Conservation (phyloP, 1,140 invertebrate species). For the Myzus persicae region DNA sequence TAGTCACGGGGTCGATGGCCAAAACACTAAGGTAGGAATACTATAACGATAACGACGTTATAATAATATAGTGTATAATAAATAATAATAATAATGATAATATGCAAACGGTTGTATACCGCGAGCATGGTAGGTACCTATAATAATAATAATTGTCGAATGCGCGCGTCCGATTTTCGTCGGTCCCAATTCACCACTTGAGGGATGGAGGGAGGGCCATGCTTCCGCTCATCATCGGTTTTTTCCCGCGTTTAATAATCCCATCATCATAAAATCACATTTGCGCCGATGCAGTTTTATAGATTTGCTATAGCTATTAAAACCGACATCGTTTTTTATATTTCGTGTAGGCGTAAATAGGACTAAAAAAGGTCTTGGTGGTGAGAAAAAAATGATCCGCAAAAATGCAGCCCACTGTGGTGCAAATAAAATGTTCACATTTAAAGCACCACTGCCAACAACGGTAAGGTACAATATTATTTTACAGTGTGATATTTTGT, state of each 20-base stretch:
- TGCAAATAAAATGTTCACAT: not conserved
- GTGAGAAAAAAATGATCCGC: not conserved
- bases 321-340: not conserved
- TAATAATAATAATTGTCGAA: no score
- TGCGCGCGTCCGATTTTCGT: not conserved
- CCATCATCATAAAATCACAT: not conserved
- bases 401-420: not conserved
- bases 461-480: not conserved
- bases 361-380: not conserved
- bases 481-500: not conserved
- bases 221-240: not conserved
- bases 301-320: not conserved
- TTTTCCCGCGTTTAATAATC: not conserved
- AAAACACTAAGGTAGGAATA: slow-evolving; percentile 6
- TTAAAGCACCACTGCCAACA: not conserved
- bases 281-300: not conserved
- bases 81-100: slow-evolving; percentile 14
- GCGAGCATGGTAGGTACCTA: not conserved
- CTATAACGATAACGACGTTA: not conserved
- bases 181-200: not conserved
- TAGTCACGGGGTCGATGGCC: slow-evolving; percentile 11
- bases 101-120: not conserved
- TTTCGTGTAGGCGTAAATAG: not conserved
- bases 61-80: slow-evolving; percentile 20
- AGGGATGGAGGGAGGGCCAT: no score